These are phyloP conservation scores for Cheiracanthium punctorium DNA, from an alignment of 2,888 invertebrate genomes.

Conservation along the genomic window DNA sequence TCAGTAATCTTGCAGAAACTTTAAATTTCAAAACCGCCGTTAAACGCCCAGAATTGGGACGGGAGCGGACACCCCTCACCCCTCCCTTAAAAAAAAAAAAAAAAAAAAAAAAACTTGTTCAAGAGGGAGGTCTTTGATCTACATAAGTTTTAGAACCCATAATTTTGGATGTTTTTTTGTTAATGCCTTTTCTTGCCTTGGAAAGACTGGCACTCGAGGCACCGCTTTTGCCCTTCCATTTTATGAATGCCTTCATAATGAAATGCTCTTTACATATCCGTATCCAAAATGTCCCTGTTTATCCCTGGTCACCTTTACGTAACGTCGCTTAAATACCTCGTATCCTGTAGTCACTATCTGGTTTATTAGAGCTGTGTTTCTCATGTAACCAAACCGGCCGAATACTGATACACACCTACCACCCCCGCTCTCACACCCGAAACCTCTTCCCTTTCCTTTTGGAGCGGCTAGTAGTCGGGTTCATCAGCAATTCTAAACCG, in stretches of 20 bases:
- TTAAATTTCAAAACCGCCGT: no score
- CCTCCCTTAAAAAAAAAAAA: not conserved
- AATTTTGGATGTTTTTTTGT: no score
- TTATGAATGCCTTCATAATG: no score
- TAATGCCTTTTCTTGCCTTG: no score
- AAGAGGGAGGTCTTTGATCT: no score
- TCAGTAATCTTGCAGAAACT: no score
- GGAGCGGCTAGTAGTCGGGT: constrained; percentile 22
- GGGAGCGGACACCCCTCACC: not conserved
- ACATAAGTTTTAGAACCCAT: no score
- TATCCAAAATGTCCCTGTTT: not conserved
- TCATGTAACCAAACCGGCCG: not conserved
- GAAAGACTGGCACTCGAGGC: no score
- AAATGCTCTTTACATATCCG: no score
- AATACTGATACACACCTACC: not conserved
- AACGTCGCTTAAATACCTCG: not conserved
- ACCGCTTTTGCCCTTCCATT: no score
- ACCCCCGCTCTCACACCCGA: constrained; percentile 5
- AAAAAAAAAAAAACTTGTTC: no score
- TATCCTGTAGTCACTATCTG: not conserved
- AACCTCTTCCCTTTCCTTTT: constrained; percentile 32
- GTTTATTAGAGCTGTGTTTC: not conserved
- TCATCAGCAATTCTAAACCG: constrained; percentile 70
- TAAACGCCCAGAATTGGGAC: no score
- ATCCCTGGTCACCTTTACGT: not conserved